phyloP scores from a whole-genome alignment of 2,888 invertebrate genomes.

The Furcula furcula region DNA sequence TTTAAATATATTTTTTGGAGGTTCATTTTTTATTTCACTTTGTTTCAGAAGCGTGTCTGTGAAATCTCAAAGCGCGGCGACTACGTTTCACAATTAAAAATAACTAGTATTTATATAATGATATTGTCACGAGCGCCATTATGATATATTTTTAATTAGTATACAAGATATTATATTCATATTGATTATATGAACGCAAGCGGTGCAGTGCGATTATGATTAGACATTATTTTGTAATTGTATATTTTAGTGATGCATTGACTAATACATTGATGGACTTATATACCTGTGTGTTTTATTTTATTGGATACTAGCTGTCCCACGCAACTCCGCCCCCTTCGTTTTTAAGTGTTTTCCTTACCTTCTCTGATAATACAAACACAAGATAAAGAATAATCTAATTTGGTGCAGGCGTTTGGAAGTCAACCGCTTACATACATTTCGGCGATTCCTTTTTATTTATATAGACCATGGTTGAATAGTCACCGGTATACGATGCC shows the following conservation, averaged over 20 bases:
- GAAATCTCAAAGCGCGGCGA: background rate
- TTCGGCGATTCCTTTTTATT: too few relatives aligned
- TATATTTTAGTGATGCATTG: conserved; percentile 27
- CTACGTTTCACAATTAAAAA: conserved; percentile 1
- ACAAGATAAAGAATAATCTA: too few relatives aligned
- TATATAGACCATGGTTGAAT: too few relatives aligned
- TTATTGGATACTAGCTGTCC: background rate
- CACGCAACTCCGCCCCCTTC: background rate
- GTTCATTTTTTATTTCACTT: conserved; percentile 4
- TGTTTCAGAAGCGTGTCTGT: background rate
- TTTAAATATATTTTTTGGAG: background rate
- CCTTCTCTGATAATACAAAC: too few relatives aligned
- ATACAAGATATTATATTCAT: conserved; percentile 42
- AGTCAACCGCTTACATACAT: too few relatives aligned
- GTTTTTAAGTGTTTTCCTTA: too few relatives aligned
- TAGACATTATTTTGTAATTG: conserved; percentile 40
- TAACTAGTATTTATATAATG: conserved; percentile 22
- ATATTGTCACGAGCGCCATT: conserved; percentile 16
- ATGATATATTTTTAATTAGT: conserved; percentile 27
- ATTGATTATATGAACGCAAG: conserved; percentile 51
- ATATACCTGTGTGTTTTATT: background rate
- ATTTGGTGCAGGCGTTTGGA: too few relatives aligned
- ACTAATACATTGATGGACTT: conserved; percentile 28
- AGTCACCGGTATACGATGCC: too few relatives aligned
- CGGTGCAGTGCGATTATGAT: conserved; percentile 20